Evolutionary conservation across 1,140 invertebrate genomes (phyloP).

Genomic region (Harlomillsia oculata): DNA sequence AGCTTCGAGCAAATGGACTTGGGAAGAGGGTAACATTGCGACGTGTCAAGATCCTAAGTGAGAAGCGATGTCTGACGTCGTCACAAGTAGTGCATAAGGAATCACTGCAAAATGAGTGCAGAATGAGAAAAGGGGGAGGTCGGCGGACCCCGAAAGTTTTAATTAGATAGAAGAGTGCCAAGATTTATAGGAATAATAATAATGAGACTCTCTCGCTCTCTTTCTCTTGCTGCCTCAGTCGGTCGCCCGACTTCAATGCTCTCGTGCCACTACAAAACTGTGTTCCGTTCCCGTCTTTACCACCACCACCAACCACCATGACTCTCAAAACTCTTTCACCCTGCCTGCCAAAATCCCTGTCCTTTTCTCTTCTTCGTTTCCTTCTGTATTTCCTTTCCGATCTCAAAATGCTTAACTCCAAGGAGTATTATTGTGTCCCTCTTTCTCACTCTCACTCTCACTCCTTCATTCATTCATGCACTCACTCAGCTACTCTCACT

Average conservation of each 20-base stretch:
- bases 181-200: conserved; percentile 33
- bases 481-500: neutral
- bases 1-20: no score
- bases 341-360: neutral
- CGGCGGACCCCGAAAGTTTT: conserved; percentile 26
- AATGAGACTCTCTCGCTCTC: conserved; percentile 18
- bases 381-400: neutral
- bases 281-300: no score
- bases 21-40: conserved; percentile 6
- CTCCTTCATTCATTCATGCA: no score
- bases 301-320: no score
- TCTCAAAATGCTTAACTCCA: no score
- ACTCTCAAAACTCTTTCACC: no score
- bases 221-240: conserved; percentile 5
- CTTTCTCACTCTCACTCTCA: no score
- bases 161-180: conserved; percentile 29
- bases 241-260: neutral
- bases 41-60: conserved; percentile 24
- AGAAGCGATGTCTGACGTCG: conserved; percentile 25
- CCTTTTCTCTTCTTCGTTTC: neutral
- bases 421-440: no score
- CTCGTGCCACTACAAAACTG: no score
- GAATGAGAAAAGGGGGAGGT: conserved; percentile 22
- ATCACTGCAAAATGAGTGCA: conserved; percentile 20
- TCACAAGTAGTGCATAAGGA: conserved; percentile 14